phyloP scores from a whole-genome alignment of 2,113 vertebrate genomes.

The Rostratula benghalensis region DNA sequence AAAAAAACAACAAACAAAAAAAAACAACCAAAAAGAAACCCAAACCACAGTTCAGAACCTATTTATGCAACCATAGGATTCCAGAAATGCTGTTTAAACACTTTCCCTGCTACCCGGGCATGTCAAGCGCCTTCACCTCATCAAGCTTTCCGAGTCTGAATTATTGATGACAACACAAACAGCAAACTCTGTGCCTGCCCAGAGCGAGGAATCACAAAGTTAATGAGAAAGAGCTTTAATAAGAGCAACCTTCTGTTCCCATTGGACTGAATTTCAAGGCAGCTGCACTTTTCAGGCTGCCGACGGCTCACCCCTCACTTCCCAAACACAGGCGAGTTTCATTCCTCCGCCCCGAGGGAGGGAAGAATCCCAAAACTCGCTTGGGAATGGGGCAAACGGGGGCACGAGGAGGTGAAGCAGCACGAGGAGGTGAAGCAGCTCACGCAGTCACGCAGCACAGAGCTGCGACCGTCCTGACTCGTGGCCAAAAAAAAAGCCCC shows the following conservation, averaged over 20 bases:
- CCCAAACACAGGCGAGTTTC: neutral
- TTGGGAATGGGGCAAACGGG: neutral
- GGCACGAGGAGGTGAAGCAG: neutral
- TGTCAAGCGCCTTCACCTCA: accelerated
- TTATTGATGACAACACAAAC: neutral
- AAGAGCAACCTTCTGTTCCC: accelerated
- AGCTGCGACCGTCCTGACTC: neutral
- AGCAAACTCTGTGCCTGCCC: neutral
- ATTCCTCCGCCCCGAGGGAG: neutral
- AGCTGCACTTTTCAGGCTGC: accelerated
- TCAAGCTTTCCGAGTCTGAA: neutral
- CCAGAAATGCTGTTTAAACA: neutral
- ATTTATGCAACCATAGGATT: accelerated
- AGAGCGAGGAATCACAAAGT: neutral
- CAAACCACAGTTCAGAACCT: neutral
- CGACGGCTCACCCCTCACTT: accelerated
- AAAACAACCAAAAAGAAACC: no score
- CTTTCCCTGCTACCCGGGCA: neutral
- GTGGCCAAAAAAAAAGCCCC: neutral
- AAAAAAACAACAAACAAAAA: neutral
- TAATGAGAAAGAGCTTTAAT: neutral
- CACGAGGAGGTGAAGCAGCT: neutral
- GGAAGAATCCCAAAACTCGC: neutral
- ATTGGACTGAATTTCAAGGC: neutral
- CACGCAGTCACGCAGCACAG: accelerated